A percentile compares a stretch with the other conserved stretches of the same genome.
Evolutionary conservation across 2,888 invertebrate genomes (phyloP).

Genomic region (Malacosoma neustria): DNA sequence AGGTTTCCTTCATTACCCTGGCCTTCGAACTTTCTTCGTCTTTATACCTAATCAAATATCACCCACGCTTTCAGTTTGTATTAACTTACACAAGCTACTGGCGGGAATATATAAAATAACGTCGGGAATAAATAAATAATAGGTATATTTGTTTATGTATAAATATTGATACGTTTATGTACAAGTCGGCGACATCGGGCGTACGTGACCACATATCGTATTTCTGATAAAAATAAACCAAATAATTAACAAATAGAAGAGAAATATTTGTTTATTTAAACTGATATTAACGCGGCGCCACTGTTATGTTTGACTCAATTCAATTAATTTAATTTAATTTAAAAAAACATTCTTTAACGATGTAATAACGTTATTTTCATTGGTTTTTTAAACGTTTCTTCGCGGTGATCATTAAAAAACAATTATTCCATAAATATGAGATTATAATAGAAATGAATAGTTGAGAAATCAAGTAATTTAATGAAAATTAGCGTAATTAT

Average conservation of each 20-base stretch:
- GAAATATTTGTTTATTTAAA: conserved; percentile 6
- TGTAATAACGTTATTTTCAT: background rate
- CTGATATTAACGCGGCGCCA: conserved; percentile 22
- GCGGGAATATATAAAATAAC: no score
- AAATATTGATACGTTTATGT: background rate
- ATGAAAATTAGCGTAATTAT: background rate
- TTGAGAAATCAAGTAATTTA: background rate
- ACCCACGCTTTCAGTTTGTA: no score
- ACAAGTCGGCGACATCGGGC: background rate
- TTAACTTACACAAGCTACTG: no score
- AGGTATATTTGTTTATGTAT: no score
- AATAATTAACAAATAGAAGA: conserved; percentile 1
- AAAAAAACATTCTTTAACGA: conserved; percentile 1
- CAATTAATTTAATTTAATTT: conserved; percentile 9
- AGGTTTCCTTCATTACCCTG: no score
- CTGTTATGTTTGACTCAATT: conserved; percentile 23
- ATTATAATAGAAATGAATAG: no score
- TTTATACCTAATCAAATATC: no score
- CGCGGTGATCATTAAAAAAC: conserved; percentile 1
- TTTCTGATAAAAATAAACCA: background rate
- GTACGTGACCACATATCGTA: conserved; percentile 3
- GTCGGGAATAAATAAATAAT: no score
- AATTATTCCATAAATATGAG: no score
- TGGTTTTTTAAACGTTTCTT: conserved; percentile 4
- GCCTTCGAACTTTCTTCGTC: no score